phyloP scores from a whole-genome alignment of 2,797 vertebrate genomes.

The Cryptoblepharus egeriae region DNA sequence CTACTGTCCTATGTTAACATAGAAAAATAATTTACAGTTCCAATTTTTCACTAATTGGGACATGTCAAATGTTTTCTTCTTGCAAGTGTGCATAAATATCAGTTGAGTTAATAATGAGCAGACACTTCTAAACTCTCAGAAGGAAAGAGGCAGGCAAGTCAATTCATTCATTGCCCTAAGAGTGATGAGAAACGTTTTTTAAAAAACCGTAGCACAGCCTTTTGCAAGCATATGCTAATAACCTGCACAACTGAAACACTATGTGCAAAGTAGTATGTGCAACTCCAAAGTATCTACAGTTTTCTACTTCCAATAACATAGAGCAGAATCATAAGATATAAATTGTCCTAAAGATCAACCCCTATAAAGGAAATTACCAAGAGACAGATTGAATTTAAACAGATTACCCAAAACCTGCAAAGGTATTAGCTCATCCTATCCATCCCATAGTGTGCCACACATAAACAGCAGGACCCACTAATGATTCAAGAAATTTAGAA shows the following conservation, averaged over 20 bases:
- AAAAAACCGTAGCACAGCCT: not conserved
- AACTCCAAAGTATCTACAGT: not conserved
- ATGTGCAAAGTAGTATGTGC: not conserved
- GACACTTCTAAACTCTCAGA: not conserved
- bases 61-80: not conserved
- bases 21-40: not conserved
- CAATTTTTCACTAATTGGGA: not conserved
- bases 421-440: not conserved
- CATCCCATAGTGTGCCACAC: not conserved
- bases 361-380: constrained; percentile 28
- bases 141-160: not conserved
- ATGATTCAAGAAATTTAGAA: no score
- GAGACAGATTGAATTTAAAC: not conserved
- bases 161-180: not conserved
- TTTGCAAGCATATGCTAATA: not conserved
- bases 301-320: not conserved
- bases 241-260: not conserved
- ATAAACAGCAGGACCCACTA: not conserved
- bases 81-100: not conserved
- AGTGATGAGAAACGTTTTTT: not conserved
- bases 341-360: not conserved
- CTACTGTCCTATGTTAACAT: not conserved
- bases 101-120: not conserved
- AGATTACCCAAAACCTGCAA: not conserved
- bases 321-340: constrained; percentile 6